These are phyloP conservation scores for Tribolium madens DNA, from an alignment of 1,140 invertebrate genomes.

Conservation along the genomic window DNA sequence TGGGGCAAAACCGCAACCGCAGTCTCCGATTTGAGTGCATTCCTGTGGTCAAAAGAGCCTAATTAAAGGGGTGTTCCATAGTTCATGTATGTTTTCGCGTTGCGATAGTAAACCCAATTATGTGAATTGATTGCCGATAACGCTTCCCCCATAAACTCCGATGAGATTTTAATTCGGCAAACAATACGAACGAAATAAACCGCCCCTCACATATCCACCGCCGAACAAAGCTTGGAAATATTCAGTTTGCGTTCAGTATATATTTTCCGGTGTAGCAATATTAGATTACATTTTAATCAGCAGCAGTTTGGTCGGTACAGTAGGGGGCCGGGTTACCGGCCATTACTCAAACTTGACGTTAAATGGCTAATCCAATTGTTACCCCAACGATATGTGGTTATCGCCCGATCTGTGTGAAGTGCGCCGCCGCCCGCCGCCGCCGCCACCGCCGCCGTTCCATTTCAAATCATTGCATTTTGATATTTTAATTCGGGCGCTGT, in stretches of 20 bases:
- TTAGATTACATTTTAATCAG: constrained; percentile 67
- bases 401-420: constrained; percentile 59
- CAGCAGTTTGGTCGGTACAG: constrained; percentile 56
- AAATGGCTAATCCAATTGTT: constrained; percentile 66
- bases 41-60: too few relatives aligned
- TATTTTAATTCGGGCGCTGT: constrained; percentile 51
- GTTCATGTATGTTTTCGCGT: too few relatives aligned
- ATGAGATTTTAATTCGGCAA: constrained; percentile 60
- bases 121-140: constrained; percentile 22
- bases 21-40: too few relatives aligned
- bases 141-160: constrained; percentile 32
- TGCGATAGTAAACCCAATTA: not conserved
- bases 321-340: constrained; percentile 63
- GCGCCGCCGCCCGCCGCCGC: constrained; percentile 36
- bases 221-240: constrained; percentile 60
- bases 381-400: constrained; percentile 65
- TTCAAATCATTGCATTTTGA: constrained; percentile 56
- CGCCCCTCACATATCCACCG: constrained; percentile 53
- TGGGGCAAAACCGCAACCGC: too few relatives aligned
- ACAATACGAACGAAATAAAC: constrained; percentile 52
- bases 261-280: constrained; percentile 64
- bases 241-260: constrained; percentile 58
- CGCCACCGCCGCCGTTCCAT: not conserved
- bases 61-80: too few relatives aligned
- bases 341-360: constrained; percentile 66